A percentile compares a stretch with the other conserved stretches of the same genome.
phyloP scores from a whole-genome alignment of 2,113 vertebrate species.

The Axis porcinus region DNA sequence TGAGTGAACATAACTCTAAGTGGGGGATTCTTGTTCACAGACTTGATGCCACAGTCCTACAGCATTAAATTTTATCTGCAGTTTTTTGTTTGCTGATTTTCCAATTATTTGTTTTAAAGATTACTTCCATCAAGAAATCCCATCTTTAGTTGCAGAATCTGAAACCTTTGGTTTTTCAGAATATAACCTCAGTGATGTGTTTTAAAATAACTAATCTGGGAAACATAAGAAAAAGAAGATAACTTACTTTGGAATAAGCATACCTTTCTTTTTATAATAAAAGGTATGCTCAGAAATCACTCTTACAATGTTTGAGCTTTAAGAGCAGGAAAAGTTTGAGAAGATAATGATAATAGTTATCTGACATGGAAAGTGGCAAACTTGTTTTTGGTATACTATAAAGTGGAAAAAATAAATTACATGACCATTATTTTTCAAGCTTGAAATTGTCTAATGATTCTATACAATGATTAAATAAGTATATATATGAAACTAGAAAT shows the following conservation, averaged over 20 bases:
- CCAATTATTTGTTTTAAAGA: constrained; percentile 75
- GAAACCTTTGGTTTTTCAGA: constrained; percentile 60
- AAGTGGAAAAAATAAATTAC: not conserved
- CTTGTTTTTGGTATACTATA: not conserved
- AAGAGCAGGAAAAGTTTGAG: not conserved
- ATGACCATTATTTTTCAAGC: not conserved
- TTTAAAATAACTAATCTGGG: not conserved
- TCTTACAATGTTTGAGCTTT: not conserved
- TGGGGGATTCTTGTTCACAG: not conserved
- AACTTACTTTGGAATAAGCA: not conserved
- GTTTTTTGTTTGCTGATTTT: constrained; percentile 66
- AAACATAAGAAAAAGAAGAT: not conserved
- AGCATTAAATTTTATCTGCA: constrained; percentile 26
- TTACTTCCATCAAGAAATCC: constrained; percentile 70
- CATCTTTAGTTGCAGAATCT: constrained; percentile 31
- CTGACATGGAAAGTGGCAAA: not conserved
- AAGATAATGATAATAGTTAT: not conserved
- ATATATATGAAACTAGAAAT: not conserved
- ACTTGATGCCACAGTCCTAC: not conserved
- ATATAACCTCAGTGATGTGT: not conserved
- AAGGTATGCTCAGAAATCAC: not conserved
- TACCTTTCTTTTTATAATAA: not conserved
- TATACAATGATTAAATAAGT: not conserved
- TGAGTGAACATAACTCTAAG: not conserved
- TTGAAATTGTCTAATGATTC: not conserved